Evolutionary conservation across 2,113 vertebrate species (phyloP), one percentile per base, ranked within the genome.

Genomic region (Tapirus terrestris): DNA sequence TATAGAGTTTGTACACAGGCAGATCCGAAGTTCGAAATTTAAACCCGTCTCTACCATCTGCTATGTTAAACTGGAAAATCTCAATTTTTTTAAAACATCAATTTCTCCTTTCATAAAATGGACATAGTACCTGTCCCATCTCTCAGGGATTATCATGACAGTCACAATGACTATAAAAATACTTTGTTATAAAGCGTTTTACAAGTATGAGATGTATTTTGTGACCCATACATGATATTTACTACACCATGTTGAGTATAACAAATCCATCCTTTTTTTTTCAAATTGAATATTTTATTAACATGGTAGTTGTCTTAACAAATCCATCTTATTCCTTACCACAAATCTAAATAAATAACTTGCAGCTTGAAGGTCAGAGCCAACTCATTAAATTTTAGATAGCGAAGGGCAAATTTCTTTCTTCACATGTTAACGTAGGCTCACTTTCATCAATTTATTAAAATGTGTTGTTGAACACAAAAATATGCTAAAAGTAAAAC

Each of bases 51-150:
- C 29, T 77, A 33, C 29, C 27, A 85, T 77, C 72, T 68, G 25
- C 76, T 85, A n/a, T 88, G 43, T 81, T 89, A 89, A 89, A 81
- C 17, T 73, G 25, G 60, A 88, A 75, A 90, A 70, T 80, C 45
- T 72, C 76, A 73, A 43, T 84, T 39, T 80, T 80, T 96, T 75
- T 73, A 82, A 96, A 94, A 92, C 31, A 39, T 77, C 10, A 61
- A 43, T 80, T 85, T 92, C 20, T 80, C 70, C 39, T 92, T 84
- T 48, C 67, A 94, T 31, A 92, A 85, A 96, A 85, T 18, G 17
- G 29, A 23, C 48, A 51, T 33, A 60, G 17, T 53, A 63, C 31
- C 73, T 82, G 58, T 45, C 11, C 77, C 85, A 9, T 85, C 56
- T 91, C 48, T 96, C 58, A 91, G 77, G 21, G 17, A 79, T 94